Evolutionary conservation across 2,888 invertebrate genomes (phyloP), one percentile per base, ranked within the genome.

Genomic region (Venusia cambrica): DNA sequence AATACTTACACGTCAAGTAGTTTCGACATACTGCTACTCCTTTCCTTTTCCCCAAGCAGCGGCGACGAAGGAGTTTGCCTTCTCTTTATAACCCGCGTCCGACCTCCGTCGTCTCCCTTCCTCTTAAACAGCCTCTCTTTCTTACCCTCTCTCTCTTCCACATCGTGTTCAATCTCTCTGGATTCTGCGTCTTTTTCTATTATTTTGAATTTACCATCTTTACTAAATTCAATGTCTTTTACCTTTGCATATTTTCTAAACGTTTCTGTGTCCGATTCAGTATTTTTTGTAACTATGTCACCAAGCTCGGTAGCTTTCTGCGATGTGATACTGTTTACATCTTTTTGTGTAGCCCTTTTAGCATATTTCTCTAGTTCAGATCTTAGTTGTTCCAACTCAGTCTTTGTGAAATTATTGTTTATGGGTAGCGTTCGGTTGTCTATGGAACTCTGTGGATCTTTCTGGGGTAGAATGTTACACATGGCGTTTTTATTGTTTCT

Each of bases 1-100:
- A 7, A 26, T 16, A 80, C 84, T 81, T 21, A 87, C 87, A 92
- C 94, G 53, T 96, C 95, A 10, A 95, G 84, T 29, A 96, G 69
- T 52, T 95, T 90, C 4, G 95, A 95, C 92, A 95, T 93, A 9
- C 95, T 96, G 45, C 94, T 94, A 56, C 95, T 94, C 39, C 94
- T 88, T 67, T 95, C 95, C 62, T 95, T 95, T 44, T 94, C 93
- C 19, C 89, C 87, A n/a, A 90, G 41, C 2, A 76, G 59, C 5
- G 84, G 78, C 1, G 84, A 80, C 1, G 75, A 54, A 0, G 84
- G 77, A 5, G 71, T 63, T 56, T 78, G 81, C 14, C 73, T 58
- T 42, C 73, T 62, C 58, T 75, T 84, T 8, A 75, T 73, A 16
- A 74, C 63, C 33, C 79, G 58, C 41, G 38, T 52, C 39, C 61